Conservation (phyloP, 2,888 invertebrate species). For the Ichneumoninae sp. region DNA sequence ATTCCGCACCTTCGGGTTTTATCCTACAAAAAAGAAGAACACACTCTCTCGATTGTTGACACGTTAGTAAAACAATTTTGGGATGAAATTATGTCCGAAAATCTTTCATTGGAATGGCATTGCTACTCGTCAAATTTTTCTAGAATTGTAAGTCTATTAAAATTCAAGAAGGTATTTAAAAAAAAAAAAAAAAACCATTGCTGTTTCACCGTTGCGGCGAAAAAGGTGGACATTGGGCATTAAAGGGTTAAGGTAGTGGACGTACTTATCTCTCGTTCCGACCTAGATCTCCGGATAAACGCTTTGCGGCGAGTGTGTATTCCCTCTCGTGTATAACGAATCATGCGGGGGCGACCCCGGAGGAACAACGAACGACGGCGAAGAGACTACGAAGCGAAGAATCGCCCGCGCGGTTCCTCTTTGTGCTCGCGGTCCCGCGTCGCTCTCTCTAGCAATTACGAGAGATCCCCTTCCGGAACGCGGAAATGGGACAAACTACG, state of each 20-base stretch:
- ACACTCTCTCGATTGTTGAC: not conserved
- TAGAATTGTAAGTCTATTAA: not conserved
- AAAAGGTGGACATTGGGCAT: not conserved
- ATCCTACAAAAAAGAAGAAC: not conserved
- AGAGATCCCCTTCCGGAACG: constrained; percentile 62
- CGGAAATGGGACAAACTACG: constrained; percentile 50
- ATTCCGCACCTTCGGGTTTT: not conserved
- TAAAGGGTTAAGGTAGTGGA: constrained; percentile 24
- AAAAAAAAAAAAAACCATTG: not conserved
- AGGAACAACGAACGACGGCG: constrained; percentile 34
- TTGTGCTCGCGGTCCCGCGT: constrained; percentile 44
- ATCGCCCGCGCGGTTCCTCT: constrained; percentile 47
- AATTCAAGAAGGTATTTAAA: not conserved
- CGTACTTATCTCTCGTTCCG: constrained; percentile 52
- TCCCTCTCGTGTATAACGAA: constrained; percentile 11
- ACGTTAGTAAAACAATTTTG: not conserved
- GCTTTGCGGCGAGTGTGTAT: constrained; percentile 50
- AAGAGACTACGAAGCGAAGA: constrained; percentile 37
- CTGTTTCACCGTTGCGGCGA: not conserved
- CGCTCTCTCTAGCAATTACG: constrained; percentile 52
- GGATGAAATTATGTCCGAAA: no score
- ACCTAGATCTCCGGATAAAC: constrained; percentile 60
- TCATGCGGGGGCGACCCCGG: constrained; percentile 57
- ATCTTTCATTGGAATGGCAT: no score
- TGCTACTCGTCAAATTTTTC: not conserved